These are phyloP conservation scores for Montipora efflorescens DNA, from an alignment of 64 coral and sea anemone species.

Conservation along the genomic window DNA sequence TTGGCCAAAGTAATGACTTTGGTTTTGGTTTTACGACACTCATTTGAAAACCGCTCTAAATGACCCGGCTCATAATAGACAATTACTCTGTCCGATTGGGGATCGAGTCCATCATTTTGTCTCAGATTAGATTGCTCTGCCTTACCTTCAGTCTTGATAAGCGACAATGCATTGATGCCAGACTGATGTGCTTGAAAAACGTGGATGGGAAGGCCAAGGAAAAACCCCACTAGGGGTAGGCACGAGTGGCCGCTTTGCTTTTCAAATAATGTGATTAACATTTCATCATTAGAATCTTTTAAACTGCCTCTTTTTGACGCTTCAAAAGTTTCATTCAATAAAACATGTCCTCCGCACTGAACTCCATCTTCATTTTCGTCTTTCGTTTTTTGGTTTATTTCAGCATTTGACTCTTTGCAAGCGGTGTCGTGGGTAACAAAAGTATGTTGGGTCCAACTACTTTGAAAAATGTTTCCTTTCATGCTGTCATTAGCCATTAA, in stretches of 20 bases:
- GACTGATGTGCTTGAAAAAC: slow-evolving; percentile 87
- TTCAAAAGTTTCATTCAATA: not conserved
- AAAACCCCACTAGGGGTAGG: slow-evolving; percentile 50
- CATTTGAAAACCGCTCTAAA: too few species aligned
- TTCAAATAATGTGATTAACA: not conserved
- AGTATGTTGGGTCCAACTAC: not conserved
- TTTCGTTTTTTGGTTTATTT: not conserved
- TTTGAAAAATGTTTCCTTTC: not conserved
- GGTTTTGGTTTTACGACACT: too few species aligned
- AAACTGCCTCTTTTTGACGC: not conserved
- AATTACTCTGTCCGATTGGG: too few species aligned
- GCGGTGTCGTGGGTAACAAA: not conserved
- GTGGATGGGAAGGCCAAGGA: slow-evolving; percentile 48
- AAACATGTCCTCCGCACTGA: not conserved
- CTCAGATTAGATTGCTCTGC: not conserved
- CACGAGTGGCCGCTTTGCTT: slow-evolving; percentile 65
- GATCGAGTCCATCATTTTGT: not conserved
- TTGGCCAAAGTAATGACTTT: too few species aligned
- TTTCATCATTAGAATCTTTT: not conserved
- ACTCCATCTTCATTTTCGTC: not conserved
- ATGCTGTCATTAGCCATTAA: not conserved
- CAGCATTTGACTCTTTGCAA: not conserved
- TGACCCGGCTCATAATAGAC: too few species aligned
- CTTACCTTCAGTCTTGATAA: slow-evolving; percentile 15
- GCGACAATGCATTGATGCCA: slow-evolving; percentile 85